Evolutionary conservation across 23 tunicate species (phyloP).

Genomic region (Trididemnum nubilum): DNA sequence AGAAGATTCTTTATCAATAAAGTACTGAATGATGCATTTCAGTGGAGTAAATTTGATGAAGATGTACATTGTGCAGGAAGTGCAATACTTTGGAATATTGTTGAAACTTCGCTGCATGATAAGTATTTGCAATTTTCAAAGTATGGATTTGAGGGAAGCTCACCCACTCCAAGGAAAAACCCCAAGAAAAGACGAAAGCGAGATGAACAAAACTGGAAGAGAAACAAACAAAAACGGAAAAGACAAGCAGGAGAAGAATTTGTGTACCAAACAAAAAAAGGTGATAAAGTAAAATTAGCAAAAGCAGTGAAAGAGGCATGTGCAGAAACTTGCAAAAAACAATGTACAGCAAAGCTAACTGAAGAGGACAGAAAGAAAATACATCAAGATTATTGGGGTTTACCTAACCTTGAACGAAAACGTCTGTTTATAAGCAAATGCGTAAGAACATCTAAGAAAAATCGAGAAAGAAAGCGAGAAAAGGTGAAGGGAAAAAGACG

Average conservation of each 20-base stretch:
- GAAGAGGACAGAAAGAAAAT: constrained; percentile 3
- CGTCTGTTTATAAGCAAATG: constrained; percentile 2
- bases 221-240: constrained; percentile 1
- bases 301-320: background rate
- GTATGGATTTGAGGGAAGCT: background rate
- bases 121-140: background rate
- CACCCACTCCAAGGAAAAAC: background rate
- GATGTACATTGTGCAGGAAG: background rate
- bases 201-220: background rate
- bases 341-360: background rate
- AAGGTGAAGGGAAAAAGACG: background rate
- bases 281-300: background rate
- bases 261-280: background rate
- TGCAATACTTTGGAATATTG: background rate
- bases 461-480: constrained; percentile 3
- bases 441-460: background rate
- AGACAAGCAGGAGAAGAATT: constrained; percentile 7
- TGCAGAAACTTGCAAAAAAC: constrained; percentile 3
- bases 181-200: constrained; percentile 7
- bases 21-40: background rate
- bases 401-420: background rate
- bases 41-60: background rate
- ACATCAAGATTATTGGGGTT: background rate
- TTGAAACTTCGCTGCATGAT: constrained; percentile 1
- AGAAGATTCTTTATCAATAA: background rate